Evolutionary conservation across 2,113 vertebrate species (phyloP).

Genomic region (Cacatua alba): DNA sequence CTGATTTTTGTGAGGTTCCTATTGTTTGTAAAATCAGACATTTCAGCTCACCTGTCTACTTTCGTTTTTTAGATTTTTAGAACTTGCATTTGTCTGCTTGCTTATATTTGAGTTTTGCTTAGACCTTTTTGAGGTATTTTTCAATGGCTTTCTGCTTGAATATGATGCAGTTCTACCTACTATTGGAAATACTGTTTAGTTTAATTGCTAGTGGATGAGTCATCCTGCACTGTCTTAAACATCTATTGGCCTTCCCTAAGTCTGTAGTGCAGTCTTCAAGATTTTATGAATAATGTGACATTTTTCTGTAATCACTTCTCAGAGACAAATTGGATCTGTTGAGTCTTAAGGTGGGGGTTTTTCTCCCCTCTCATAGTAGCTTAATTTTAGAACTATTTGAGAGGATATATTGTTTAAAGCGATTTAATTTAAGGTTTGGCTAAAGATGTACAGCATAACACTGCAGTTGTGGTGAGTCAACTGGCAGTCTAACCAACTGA

Average conservation of each 20-base stretch:
- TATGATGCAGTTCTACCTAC: not conserved
- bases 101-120: not conserved
- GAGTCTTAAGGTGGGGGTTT: not conserved
- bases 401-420: not conserved
- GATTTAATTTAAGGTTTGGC: not conserved
- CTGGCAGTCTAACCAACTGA: not conserved
- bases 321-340: not conserved
- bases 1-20: not conserved
- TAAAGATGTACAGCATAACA: not conserved
- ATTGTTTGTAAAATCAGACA: not conserved
- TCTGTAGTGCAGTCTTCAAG: not conserved
- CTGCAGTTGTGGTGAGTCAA: not conserved
- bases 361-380: not conserved
- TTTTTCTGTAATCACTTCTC: not conserved
- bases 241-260: not conserved
- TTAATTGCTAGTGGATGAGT: not conserved
- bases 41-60: not conserved
- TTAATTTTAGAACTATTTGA: not conserved
- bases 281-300: slow-evolving; percentile 11
- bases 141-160: not conserved
- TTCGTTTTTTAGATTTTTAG: not conserved
- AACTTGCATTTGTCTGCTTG: not conserved
- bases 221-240: not conserved
- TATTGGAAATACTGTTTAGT: not conserved
- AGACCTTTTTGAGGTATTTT: not conserved